Conservation (phyloP, 2,888 invertebrate species). For the Phyllotreta cruciferae region DNA sequence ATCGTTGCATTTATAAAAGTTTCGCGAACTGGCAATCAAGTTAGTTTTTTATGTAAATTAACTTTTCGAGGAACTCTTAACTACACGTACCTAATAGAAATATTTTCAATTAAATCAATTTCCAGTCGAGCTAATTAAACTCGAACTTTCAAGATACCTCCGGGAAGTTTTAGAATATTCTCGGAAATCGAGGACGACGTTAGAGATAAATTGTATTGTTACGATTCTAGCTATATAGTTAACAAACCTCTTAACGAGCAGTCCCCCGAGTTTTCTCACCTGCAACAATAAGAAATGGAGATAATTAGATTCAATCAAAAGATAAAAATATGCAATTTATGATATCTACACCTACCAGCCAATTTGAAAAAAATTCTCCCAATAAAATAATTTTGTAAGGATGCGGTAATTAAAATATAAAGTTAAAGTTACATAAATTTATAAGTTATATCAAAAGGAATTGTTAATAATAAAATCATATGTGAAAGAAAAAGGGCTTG, state of each 20-base stretch:
- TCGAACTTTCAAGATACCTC: constrained; percentile 1
- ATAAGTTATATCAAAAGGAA: too few species aligned
- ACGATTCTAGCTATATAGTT: not conserved
- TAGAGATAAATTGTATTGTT: constrained; percentile 5
- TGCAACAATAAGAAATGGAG: constrained; percentile 3
- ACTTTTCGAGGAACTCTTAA: too few species aligned
- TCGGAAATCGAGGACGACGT: not conserved
- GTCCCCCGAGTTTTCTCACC: not conserved
- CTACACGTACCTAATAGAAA: not conserved
- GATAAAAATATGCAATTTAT: not conserved
- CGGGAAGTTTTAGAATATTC: not conserved
- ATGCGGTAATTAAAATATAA: too few species aligned
- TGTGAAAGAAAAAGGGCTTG: not conserved
- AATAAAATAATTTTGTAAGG: too few species aligned
- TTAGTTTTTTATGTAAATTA: too few species aligned
- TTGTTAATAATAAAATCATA: constrained; percentile 19
- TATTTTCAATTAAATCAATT: constrained; percentile 3
- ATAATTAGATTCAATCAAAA: not conserved
- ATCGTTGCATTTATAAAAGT: too few species aligned
- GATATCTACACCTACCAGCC: too few species aligned
- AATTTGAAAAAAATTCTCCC: too few species aligned
- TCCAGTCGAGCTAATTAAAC: not conserved
- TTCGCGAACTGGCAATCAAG: too few species aligned
- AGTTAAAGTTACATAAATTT: too few species aligned
- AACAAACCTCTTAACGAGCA: not conserved